Evolutionary conservation across 2,797 vertebrate genomes (phyloP).

Genomic region (Bufotes viridis): DNA sequence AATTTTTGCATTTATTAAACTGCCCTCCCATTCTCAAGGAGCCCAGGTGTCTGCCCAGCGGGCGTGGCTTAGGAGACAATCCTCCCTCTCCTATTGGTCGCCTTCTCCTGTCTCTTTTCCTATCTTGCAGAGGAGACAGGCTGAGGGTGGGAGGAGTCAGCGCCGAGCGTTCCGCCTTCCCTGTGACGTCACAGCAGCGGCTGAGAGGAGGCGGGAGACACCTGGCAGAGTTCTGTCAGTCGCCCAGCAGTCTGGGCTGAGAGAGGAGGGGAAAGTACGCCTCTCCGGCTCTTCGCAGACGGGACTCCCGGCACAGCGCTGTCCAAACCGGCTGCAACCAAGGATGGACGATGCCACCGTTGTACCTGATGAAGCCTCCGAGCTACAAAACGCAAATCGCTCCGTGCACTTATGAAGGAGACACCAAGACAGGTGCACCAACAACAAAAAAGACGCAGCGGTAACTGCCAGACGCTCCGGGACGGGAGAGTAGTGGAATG

Average conservation of each 20-base stretch:
- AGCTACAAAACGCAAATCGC: neutral
- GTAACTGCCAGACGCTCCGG: slow-evolving; percentile 16
- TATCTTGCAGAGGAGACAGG: neutral
- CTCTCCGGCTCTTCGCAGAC: neutral
- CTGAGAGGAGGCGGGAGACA: slow-evolving; percentile 52
- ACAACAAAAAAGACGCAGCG: slow-evolving; percentile 1
- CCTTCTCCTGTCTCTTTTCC: neutral
- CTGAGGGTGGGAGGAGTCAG: slow-evolving; percentile 3
- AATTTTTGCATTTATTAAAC: neutral
- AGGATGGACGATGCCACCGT: slow-evolving; percentile 22
- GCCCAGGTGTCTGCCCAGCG: slow-evolving; percentile 16
- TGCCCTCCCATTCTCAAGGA: too few relatives aligned
- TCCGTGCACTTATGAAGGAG: slow-evolving; percentile 17
- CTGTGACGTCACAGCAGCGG: slow-evolving; percentile 31
- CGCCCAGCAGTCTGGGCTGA: slow-evolving; percentile 55
- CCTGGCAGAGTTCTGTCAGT: slow-evolving; percentile 59
- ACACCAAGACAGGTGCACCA: neutral
- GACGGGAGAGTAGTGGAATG: neutral
- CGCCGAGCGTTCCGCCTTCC: neutral
- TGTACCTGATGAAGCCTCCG: neutral
- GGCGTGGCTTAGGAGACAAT: neutral
- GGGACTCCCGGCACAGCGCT: neutral
- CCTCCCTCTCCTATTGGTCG: neutral
- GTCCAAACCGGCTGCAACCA: neutral
- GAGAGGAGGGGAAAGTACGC: neutral